Evolutionary conservation across 2,888 invertebrate genomes (phyloP), one percentile per base, ranked within the genome.

Genomic region (Conus canariensis): DNA sequence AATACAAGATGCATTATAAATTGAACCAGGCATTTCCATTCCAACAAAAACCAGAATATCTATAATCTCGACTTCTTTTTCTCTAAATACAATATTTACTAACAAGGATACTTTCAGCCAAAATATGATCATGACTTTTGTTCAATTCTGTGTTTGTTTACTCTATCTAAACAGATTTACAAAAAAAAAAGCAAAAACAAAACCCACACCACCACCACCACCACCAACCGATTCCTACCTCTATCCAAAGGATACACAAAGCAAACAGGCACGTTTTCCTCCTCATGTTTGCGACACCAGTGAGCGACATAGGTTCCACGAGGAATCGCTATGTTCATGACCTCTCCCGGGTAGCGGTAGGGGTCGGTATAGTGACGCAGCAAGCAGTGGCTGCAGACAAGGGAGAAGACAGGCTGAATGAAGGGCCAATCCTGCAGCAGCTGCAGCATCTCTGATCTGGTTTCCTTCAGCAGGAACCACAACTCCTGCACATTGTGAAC

Each of bases 391-490:
- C 94, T 92, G 92, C 95, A 95, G 56, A 94, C 89, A 82, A 94
- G 91, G 89, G 92, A 92, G 12, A 93, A 91, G 56, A 94, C 94
- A 85, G 94, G 93, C 74, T 94, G 93, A 10, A 94, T 91, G 90
- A 95, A 94, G 1, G 95, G 95, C 95, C 95, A 95, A 90, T 95
- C 95, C 92, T 93, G 93, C n/a, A 95, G 91, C 45, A 95, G 90
- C 9, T 91, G 89, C 77, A 93, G 90, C 92, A 94, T 93, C 82
- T 94, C 94, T 12, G 90, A 90, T 64, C 94, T 92, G 5, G 93
- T 91, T n/a, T 90, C 92, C 59, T 93, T 90, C 74, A 95, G 91
- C 90, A 95, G 90, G 88, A 91, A 92, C 95, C 95, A 95, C 83
- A 95, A 92, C 90, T 95, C 95, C 67, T 85, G 86, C 67, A 59